Evolutionary conservation across 2,888 invertebrate species (phyloP).

Genomic region (Drosophila tripunctata): DNA sequence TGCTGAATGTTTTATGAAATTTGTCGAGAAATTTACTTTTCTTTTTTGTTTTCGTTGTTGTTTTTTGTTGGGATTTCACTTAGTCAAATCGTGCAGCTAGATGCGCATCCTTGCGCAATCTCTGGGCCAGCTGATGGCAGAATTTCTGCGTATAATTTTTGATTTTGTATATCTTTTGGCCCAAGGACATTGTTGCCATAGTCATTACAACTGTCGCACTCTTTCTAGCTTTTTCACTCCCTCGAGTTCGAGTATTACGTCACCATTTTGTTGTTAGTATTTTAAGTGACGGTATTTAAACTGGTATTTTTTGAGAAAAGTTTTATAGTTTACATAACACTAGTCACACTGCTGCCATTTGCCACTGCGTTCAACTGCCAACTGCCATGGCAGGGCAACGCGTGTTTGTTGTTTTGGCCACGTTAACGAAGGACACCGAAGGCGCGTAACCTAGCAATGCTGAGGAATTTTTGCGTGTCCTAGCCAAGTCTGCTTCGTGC

Average conservation of each 20-base stretch:
- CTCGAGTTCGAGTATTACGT: conserved; percentile 54
- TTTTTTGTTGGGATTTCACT: conserved; percentile 42
- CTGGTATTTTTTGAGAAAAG: conserved; percentile 11
- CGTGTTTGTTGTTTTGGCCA: conserved; percentile 74
- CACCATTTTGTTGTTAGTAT: conserved; percentile 57
- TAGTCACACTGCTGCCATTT: conserved; percentile 65
- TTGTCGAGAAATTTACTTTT: conserved; percentile 13
- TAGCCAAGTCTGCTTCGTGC: conserved; percentile 42
- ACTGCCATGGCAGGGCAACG: conserved; percentile 60
- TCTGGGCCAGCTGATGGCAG: conserved; percentile 69
- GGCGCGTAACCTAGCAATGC: conserved; percentile 81
- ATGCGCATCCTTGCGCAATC: conserved; percentile 70
- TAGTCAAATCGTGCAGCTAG: conserved; percentile 56
- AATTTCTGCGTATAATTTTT: conserved; percentile 74
- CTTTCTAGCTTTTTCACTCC: not conserved
- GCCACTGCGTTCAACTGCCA: conserved; percentile 72
- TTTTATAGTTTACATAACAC: conserved; percentile 43
- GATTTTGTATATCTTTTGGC: conserved; percentile 79
- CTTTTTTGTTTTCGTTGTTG: not conserved
- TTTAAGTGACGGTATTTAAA: conserved; percentile 8
- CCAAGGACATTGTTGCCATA: conserved; percentile 72
- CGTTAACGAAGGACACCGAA: conserved; percentile 27
- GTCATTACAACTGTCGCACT: conserved; percentile 4
- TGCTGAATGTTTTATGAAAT: conserved; percentile 50
- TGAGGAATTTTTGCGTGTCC: conserved; percentile 64